These are phyloP conservation scores for Etheostoma nigrum DNA, from an alignment of 2,797 vertebrate genomes.

Conservation along the genomic window DNA sequence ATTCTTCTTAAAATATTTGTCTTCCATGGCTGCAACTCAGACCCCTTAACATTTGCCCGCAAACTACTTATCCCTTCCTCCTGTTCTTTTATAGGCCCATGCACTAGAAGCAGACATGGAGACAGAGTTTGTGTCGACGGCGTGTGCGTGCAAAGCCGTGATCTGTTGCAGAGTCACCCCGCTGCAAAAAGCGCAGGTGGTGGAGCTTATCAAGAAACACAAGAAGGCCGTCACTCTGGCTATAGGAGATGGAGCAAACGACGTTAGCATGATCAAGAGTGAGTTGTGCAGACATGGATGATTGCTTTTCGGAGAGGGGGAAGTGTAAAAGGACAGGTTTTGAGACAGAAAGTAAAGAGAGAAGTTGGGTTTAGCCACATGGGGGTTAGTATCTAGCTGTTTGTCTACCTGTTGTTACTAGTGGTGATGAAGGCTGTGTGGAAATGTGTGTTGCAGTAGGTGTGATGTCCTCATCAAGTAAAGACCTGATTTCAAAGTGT, in stretches of 20 bases:
- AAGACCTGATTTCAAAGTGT: constrained; percentile 13
- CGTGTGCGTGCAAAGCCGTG: constrained; percentile 91
- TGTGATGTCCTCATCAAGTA: constrained; percentile 37
- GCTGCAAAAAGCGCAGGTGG: constrained; percentile 95
- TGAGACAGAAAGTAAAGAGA: constrained; percentile 19
- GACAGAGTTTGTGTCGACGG: constrained; percentile 90
- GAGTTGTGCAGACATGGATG: constrained; percentile 62
- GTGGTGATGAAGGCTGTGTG: constrained; percentile 28
- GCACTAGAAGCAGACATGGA: constrained; percentile 96
- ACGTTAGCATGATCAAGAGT: constrained; percentile 99
- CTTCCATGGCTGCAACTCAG: not conserved
- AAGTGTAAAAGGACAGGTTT: constrained; percentile 15
- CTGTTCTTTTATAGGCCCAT: constrained; percentile 85
- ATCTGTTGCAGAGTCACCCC: constrained; percentile 97
- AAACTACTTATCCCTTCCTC: not conserved
- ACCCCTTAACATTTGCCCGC: not conserved
- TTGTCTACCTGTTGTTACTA: constrained; percentile 21
- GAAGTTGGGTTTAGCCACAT: constrained; percentile 24
- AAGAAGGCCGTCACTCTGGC: constrained; percentile 95
- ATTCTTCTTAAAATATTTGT: not conserved
- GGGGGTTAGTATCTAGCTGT: constrained; percentile 17
- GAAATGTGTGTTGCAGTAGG: constrained; percentile 43
- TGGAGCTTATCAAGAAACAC: constrained; percentile 95
- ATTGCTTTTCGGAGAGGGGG: not conserved
- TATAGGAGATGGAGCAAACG: constrained; percentile 94